Evolutionary conservation across 2,888 invertebrate species (phyloP), one percentile per base, ranked within the genome.

Genomic region (Netelia melanura): DNA sequence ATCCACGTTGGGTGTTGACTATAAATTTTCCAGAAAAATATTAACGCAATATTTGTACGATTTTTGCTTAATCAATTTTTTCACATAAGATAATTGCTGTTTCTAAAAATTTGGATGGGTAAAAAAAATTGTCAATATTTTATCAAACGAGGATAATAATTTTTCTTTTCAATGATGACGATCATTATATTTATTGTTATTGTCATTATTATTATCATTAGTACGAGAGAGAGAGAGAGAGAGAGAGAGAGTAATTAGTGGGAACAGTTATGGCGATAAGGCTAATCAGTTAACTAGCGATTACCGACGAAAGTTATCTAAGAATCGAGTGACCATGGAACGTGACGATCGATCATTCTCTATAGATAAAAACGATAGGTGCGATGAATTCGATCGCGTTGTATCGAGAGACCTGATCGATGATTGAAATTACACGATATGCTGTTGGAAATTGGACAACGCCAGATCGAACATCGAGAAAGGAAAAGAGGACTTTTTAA

Each of bases 181-280:
- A 17, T 17, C 17, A 17, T 17, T 17, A 17, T 17, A 17, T 17
- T 17, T 17, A 17, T 17, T 17, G 17, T 11, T 14, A 14, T 11
- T 48, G 10, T 30, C 5, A 48, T 48, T 48, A 48, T 48, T 48
- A 48, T 48, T 48, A 10, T 48, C 14, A 10, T 48, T 11, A 14
- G 11, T 14, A 48, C 43, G 21, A 71, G 2, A 1, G 61, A 17
- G 17, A 17, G 17, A 17, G 17, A 17, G 17, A 17, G 17, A 17
- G 17, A n/a, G 21, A 71, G 2, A 1, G 61, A 17, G 17, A 17
- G 17, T 17, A 56, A 61, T 48, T 10, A 48, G 48, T 14, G 11
- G 21, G 43, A 17, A 61, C 58, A 8, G 11, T 30, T 44, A 61
- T 81, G 6, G 64, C 43, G 76, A 65, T 65, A 48, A 76, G 54